These are phyloP conservation scores for Nothocercus julius DNA, from an alignment of 2,113 vertebrate genomes.

Conservation along the genomic window DNA sequence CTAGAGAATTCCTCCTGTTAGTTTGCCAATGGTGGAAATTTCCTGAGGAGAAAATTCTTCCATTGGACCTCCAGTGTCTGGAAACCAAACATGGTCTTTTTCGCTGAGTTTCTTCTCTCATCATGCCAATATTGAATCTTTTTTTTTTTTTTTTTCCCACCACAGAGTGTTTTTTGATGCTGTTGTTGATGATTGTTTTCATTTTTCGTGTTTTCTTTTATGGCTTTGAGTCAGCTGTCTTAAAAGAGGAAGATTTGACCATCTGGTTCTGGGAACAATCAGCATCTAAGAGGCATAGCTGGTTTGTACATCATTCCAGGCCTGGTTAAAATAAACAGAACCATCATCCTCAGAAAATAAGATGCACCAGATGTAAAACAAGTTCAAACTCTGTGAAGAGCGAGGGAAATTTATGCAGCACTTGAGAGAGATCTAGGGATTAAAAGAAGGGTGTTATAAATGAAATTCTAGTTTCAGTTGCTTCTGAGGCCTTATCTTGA, in stretches of 20 bases:
- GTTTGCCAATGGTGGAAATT: neutral
- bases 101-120: neutral
- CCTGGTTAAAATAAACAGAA: constrained; percentile 59
- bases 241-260: constrained; percentile 47
- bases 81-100: neutral
- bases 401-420: constrained; percentile 41
- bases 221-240: constrained; percentile 55
- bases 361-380: constrained; percentile 59
- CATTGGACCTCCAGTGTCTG: neutral
- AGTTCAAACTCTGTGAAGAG: neutral
- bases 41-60: neutral
- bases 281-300: constrained; percentile 27
- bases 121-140: neutral
- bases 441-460: neutral
- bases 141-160: neutral
- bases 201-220: constrained; percentile 63
- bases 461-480: constrained; percentile 4
- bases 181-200: constrained; percentile 45
- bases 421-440: constrained; percentile 37
- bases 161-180: constrained; percentile 39
- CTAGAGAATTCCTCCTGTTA: constrained; percentile 26
- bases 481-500: constrained; percentile 2
- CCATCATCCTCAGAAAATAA: constrained; percentile 26
- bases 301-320: constrained; percentile 55
- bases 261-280: constrained; percentile 59